These are phyloP conservation scores for Passer domesticus DNA, from an alignment of 2,113 vertebrate species.

Conservation along the genomic window DNA sequence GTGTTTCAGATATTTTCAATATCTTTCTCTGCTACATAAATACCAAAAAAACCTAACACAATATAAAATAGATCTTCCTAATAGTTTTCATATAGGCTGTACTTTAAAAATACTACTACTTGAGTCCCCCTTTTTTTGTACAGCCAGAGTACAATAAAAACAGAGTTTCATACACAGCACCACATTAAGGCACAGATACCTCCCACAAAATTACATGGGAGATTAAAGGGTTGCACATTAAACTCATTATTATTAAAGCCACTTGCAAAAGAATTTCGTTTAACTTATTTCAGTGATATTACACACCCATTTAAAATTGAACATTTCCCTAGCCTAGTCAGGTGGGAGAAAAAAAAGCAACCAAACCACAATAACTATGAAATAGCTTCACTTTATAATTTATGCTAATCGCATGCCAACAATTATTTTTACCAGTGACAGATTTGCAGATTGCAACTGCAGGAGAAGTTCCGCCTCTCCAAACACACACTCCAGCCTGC, in stretches of 20 bases:
- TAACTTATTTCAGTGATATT: background rate
- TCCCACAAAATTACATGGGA: background rate
- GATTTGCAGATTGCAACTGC: conserved; percentile 32
- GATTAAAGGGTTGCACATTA: background rate
- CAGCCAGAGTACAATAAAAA: background rate
- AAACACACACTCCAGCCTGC: background rate
- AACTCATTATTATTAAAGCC: background rate
- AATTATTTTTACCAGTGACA: conserved; percentile 58
- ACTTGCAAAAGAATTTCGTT: background rate
- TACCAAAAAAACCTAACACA: background rate
- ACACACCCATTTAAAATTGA: background rate
- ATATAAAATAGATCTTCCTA: background rate
- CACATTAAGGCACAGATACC: background rate
- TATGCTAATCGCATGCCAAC: background rate
- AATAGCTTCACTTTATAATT: background rate
- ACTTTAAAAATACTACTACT: background rate
- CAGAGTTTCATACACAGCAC: background rate
- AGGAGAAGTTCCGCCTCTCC: background rate
- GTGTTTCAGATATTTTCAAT: background rate
- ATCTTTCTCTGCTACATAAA: background rate
- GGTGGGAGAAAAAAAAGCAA: background rate
- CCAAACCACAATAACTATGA: background rate
- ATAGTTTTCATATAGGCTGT: background rate
- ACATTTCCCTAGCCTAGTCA: background rate
- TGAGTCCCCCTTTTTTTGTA: background rate